Evolutionary conservation across 2,113 vertebrate genomes (phyloP).

Genomic region (Odontophorus gujanensis): DNA sequence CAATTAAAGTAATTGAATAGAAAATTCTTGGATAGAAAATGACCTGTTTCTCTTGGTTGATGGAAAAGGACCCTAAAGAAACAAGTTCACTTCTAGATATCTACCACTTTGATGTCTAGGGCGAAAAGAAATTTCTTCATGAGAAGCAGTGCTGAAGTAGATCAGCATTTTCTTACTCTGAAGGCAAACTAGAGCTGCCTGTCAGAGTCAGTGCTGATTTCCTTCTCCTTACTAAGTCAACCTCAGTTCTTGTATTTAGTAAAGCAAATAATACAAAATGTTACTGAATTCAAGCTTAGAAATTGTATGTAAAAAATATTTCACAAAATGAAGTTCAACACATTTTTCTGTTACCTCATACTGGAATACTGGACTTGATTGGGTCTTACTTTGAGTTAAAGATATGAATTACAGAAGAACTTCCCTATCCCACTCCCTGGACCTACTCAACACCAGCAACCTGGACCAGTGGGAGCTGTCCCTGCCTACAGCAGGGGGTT

Average conservation of each 20-base stretch:
- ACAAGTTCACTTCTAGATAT: neutral
- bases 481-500: no score
- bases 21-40: neutral
- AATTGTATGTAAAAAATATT: neutral
- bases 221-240: neutral
- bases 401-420: neutral
- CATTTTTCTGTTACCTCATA: neutral
- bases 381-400: neutral
- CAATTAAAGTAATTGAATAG: neutral
- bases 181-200: neutral
- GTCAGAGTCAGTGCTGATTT: neutral
- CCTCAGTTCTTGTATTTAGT: neutral
- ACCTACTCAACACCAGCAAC: no score
- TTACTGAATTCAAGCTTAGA: fast-evolving
- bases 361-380: neutral
- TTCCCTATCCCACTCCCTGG: neutral
- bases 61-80: neutral
- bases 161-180: fast-evolving
- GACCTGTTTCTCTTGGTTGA: neutral
- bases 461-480: no score
- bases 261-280: fast-evolving
- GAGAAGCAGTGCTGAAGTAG: neutral
- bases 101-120: neutral
- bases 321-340: neutral
- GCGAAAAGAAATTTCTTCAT: neutral